These are phyloP conservation scores for Drosophila orosa DNA, from an alignment of 1,140 invertebrate species.

Conservation along the genomic window DNA sequence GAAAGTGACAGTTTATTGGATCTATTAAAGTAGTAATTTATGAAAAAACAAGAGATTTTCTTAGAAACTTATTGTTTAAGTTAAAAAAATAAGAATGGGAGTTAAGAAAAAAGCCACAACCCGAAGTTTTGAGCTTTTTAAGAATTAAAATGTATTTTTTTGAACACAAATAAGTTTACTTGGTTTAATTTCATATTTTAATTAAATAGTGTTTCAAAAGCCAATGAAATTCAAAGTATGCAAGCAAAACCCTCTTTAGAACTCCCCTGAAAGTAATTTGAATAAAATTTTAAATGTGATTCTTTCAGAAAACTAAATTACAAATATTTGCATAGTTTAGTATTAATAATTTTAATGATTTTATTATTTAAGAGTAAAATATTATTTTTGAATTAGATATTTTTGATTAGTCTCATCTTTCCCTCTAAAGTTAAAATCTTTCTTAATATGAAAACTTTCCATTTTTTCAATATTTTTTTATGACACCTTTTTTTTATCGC, in stretches of 20 bases:
- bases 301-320: background rate
- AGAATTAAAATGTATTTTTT: background rate
- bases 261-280: background rate
- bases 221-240: background rate
- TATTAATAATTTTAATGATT: too few relatives aligned
- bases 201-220: background rate
- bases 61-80: too few relatives aligned
- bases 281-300: background rate
- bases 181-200: background rate
- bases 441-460: background rate
- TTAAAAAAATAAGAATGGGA: too few relatives aligned
- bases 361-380: background rate
- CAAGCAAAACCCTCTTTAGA: too few relatives aligned
- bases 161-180: background rate
- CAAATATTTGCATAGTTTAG: background rate
- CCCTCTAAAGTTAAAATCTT: background rate
- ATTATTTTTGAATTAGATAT: background rate
- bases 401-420: background rate
- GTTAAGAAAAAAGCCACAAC: too few relatives aligned
- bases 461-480: constrained; percentile 5
- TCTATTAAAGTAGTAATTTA: background rate
- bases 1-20: constrained; percentile 4
- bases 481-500: background rate
- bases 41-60: background rate
- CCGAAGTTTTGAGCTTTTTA: too few relatives aligned